phyloP scores from a whole-genome alignment of 2,797 vertebrate genomes.

The Chanos chanos region DNA sequence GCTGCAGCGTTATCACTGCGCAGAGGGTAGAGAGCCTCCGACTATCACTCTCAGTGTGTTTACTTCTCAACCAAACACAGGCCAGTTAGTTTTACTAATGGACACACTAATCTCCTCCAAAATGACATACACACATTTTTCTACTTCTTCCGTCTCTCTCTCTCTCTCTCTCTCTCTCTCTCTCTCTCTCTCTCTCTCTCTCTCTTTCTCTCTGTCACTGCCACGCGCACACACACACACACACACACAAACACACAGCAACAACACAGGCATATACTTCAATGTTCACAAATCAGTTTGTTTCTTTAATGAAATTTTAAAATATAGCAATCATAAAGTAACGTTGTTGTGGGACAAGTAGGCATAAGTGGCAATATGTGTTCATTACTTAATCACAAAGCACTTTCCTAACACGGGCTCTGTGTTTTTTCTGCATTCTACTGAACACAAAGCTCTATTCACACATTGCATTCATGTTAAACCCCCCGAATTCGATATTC shows the following conservation, averaged over 20 bases:
- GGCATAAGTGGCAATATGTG: no score
- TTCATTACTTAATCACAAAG: no score
- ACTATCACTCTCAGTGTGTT: conserved; percentile 67
- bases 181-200: background rate
- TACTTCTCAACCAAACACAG: conserved; percentile 69
- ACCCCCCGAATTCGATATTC: no score
- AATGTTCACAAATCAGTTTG: no score
- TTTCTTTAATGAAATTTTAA: no score
- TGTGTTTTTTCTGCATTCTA: no score
- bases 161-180: background rate
- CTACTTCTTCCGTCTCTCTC: background rate
- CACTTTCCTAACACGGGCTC: no score
- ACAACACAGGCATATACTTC: background rate
- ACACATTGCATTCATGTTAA: no score
- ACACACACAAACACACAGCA: conserved; percentile 8
- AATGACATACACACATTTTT: conserved; percentile 56
- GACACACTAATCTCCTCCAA: conserved; percentile 69
- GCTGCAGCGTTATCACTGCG: conserved; percentile 55
- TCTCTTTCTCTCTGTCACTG: conserved; percentile 30
- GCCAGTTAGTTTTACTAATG: conserved; percentile 71
- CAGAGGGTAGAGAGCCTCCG: conserved; percentile 49
- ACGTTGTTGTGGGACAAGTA: no score
- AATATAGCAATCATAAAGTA: no score
- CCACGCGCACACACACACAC: conserved; percentile 46
- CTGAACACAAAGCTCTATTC: background rate